Evolutionary conservation across 2,113 vertebrate species (phyloP).

Genomic region (chimpanzee (Pan troglodytes)): DNA sequence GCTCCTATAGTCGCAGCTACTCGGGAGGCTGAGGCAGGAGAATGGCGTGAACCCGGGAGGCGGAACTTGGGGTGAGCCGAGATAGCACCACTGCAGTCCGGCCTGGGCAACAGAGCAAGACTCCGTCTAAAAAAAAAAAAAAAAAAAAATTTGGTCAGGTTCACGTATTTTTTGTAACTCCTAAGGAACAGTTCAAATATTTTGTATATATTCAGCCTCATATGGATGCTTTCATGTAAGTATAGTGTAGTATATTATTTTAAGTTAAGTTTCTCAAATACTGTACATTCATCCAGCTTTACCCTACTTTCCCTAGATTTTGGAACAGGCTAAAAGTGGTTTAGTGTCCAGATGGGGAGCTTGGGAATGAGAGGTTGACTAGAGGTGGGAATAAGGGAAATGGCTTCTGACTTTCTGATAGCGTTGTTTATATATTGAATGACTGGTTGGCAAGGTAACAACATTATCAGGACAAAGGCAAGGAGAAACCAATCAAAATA

Average conservation of each 20-base stretch:
- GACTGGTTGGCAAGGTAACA: background rate
- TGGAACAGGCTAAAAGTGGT: background rate
- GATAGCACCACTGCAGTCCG: too few species aligned
- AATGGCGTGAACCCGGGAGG: too few species aligned
- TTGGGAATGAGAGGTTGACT: background rate
- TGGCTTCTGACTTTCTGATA: background rate
- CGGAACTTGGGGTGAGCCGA: too few species aligned
- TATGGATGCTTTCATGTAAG: background rate
- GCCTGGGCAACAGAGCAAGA: too few species aligned
- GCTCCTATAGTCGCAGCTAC: too few species aligned
- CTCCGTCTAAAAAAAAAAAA: too few species aligned
- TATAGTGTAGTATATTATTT: background rate
- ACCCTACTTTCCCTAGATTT: background rate
- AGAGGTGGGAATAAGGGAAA: background rate
- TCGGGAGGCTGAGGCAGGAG: too few species aligned
- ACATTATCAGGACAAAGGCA: background rate
- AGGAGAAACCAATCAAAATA: background rate
- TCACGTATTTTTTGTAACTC: background rate
- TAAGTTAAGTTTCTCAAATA: background rate
- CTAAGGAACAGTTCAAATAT: background rate
- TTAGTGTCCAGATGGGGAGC: background rate
- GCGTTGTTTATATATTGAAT: background rate
- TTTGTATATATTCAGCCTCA: background rate
- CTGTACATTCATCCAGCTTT: background rate
- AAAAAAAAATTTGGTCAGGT: background rate